Base-by-base conservation (phyloP, 2,113 vertebrate species). In the Microcebus lehilahytsara region DNA sequence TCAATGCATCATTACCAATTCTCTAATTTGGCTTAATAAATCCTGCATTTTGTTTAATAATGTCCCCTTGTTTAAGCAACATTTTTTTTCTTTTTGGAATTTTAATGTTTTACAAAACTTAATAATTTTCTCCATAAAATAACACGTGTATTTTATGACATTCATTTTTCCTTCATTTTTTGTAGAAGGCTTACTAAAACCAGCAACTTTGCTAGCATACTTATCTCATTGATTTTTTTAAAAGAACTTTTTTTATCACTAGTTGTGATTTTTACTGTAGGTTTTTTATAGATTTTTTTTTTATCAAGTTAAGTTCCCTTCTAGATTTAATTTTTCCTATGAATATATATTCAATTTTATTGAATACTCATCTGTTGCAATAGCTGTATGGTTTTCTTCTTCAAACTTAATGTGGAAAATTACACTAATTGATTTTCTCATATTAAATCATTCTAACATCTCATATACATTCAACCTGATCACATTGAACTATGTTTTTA, bases 81-180 rank as follows among this genome's bases (percentile, higher is more conserved):
- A 20, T 75, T 91, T 83, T 58, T 58, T 58, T 9, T 53, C 51
- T 53, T 53, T 56, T 56, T 56, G 53, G 17, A 64, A 64, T 64
- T 64, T 78, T 78, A 93, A 42, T 71, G 75, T 10, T 94, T 96
- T 67, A 27, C 32, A 58, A 42, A 74, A 11, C 83, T 62, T 86
- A 37, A 69, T 49, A 42, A 87, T 88, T 91, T 66, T 96, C 23
- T 56, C n/a, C 20, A 40, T 60, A 84, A 95, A 93, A 79, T 74
- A 19, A 42, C 77, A 53, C 6, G 67, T 4, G 58, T 83, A 62
- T 81, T 51, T 96, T 85, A 85, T 49, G 9, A 40, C 19, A 40
- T 60, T 74, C 19, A 67, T 96, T 89, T 80, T 77, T 96, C 13
- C n/a, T 58, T 83, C 25, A 58, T 30, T 37, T 46, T 90, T 72